Percentiles rank a stretch among this genome's conserved stretches.
These are phyloP conservation scores for Agonopterix alstromeriana DNA, from an alignment of 2,888 invertebrate genomes.

Conservation along the genomic window DNA sequence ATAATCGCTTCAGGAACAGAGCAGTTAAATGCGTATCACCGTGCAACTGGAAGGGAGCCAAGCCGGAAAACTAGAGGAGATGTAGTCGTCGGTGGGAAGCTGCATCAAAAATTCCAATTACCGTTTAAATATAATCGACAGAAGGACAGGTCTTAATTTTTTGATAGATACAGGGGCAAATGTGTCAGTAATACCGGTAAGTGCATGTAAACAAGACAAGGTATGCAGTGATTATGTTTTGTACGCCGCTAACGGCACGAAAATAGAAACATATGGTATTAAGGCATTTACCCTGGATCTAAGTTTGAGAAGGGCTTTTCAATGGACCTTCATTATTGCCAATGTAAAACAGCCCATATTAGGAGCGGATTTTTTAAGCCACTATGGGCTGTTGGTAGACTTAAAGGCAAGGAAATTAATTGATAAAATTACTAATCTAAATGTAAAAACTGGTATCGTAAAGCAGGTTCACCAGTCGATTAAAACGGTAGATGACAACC, in stretches of 20 bases:
- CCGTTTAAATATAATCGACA: conserved; percentile 5
- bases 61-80: conserved; percentile 4
- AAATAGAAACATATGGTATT: conserved; percentile 6
- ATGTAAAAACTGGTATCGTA: not conserved
- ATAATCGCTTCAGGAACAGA: not conserved
- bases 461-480: not conserved
- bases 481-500: not conserved
- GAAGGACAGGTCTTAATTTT: conserved; percentile 3
- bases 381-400: conserved; percentile 17
- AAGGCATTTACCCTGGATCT: conserved; percentile 14
- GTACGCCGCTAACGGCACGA: conserved; percentile 10
- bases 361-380: conserved; percentile 20
- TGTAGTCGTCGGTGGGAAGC: conserved; percentile 6
- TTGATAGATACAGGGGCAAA: not conserved
- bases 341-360: conserved; percentile 18
- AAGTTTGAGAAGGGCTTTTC: conserved; percentile 13
- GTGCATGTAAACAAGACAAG: not conserved
- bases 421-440: conserved; percentile 12
- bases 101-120: not conserved
- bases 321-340: conserved; percentile 17
- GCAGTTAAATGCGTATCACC: not conserved
- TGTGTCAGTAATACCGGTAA: conserved; percentile 2
- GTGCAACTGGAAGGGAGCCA: not conserved
- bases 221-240: not conserved
- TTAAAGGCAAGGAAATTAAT: conserved; percentile 10